Conservation (phyloP, 2,888 invertebrate species). For the Conops quadrifasciatus region DNA sequence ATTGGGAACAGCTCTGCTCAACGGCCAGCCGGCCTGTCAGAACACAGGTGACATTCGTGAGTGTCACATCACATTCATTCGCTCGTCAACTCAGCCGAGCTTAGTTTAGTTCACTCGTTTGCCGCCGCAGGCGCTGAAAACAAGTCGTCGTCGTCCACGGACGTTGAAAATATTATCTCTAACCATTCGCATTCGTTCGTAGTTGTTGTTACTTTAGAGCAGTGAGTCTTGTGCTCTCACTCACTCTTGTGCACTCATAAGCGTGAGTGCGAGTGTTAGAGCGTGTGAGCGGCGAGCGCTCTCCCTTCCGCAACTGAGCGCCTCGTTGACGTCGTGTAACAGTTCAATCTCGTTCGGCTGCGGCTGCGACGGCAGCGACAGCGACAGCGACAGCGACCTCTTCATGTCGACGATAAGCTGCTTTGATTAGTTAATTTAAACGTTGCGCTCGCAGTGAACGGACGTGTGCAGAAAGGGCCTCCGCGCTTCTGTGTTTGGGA, state of each 20-base stretch:
- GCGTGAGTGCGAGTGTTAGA: constrained; percentile 16
- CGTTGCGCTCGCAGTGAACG: constrained; percentile 63
- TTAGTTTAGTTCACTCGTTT: constrained; percentile 20
- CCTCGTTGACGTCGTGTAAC: constrained; percentile 36
- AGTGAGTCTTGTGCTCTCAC: constrained; percentile 35
- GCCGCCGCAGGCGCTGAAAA: constrained; percentile 23
- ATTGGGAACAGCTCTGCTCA: constrained; percentile 43
- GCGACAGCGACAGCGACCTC: constrained; percentile 21
- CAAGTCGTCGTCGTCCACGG: constrained; percentile 36
- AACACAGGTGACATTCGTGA: constrained; percentile 65
- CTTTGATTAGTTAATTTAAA: constrained; percentile 65
- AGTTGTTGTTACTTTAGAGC: not conserved
- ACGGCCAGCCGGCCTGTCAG: constrained; percentile 56
- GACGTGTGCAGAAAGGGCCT: constrained; percentile 59
- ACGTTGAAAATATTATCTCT: constrained; percentile 42
- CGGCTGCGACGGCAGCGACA: constrained; percentile 19
- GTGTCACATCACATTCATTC: constrained; percentile 55
- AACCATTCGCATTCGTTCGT: constrained; percentile 5
- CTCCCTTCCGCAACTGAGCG: constrained; percentile 15
- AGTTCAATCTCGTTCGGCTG: constrained; percentile 40
- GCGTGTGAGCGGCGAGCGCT: constrained; percentile 15
- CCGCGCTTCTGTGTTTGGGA: constrained; percentile 23
- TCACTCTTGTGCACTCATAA: constrained; percentile 37
- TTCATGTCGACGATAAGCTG: constrained; percentile 57
- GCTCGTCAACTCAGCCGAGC: constrained; percentile 24